phyloP scores from a whole-genome alignment of 1,140 invertebrate genomes.

The Himalopsyche phryganea region DNA sequence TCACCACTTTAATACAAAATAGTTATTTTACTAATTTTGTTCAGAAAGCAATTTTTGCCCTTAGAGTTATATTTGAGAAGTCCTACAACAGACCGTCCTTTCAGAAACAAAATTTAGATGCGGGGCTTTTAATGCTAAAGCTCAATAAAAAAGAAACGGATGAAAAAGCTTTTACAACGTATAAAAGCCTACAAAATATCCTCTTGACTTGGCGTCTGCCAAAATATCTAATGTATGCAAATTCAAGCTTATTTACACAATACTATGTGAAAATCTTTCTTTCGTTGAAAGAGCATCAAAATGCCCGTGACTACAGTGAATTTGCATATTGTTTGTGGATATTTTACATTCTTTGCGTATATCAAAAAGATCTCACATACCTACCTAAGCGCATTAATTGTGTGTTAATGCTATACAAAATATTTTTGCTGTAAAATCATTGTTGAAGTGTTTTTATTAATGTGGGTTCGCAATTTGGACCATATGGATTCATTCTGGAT shows the following conservation, averaged over 20 bases:
- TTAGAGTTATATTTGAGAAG: no score
- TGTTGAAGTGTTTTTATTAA: no score
- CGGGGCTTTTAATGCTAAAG: slow-evolving; percentile 14
- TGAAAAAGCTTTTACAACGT: slow-evolving; percentile 24
- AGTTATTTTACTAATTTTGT: no score
- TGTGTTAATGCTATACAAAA: no score
- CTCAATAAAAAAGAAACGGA: slow-evolving; percentile 24
- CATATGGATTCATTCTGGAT: no score
- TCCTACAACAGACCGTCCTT: slow-evolving; percentile 10
- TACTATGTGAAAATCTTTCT: not conserved
- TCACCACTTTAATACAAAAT: no score
- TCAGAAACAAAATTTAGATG: slow-evolving; percentile 24
- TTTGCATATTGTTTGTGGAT: not conserved
- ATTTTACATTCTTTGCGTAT: not conserved
- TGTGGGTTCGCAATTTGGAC: no score
- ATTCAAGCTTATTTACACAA: slow-evolving; percentile 24
- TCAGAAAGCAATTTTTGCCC: no score
- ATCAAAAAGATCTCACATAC: no score
- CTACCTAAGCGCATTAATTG: no score
- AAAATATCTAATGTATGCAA: slow-evolving; percentile 26
- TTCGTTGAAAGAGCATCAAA: not conserved
- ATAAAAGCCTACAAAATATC: slow-evolving; percentile 24
- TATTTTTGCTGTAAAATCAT: no score
- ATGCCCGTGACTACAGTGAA: not conserved
- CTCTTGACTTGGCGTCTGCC: slow-evolving; percentile 24